These are phyloP conservation scores for Xiphophorus hellerii DNA, from an alignment of 2,113 vertebrate genomes.

Conservation along the genomic window DNA sequence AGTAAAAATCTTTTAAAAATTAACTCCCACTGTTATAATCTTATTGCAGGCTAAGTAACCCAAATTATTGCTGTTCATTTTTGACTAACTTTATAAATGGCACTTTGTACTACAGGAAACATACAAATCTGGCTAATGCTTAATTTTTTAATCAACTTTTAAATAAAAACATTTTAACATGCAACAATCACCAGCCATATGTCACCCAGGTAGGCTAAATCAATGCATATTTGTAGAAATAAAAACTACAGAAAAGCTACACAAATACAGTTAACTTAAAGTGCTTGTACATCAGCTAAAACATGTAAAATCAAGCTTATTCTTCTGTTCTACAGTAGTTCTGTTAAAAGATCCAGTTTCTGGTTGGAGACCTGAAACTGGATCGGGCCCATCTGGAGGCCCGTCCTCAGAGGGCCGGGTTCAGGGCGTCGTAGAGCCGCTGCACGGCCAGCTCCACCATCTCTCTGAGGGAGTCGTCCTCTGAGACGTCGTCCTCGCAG, in stretches of 20 bases:
- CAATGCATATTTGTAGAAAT: conserved; percentile 39
- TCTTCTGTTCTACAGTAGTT: neutral
- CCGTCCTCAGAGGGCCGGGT: conserved; percentile 80
- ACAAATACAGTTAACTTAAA: conserved; percentile 28
- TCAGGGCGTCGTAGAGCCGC: conserved; percentile 90
- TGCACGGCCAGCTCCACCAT: conserved; percentile 92
- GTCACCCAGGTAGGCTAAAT: conserved; percentile 24
- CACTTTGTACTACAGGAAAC: too few relatives aligned
- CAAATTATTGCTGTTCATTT: too few relatives aligned
- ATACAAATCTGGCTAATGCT: too few relatives aligned
- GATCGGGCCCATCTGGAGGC: too few relatives aligned
- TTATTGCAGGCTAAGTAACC: too few relatives aligned
- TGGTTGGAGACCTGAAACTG: neutral
- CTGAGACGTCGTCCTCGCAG: conserved; percentile 75
- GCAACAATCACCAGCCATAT: conserved; percentile 17
- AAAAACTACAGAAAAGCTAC: conserved; percentile 14
- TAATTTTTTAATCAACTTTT: too few relatives aligned
- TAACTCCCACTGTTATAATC: too few relatives aligned
- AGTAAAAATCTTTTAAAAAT: too few relatives aligned
- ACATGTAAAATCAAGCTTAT: conserved; percentile 20
- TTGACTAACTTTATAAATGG: too few relatives aligned
- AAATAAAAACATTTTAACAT: neutral
- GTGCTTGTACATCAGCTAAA: conserved; percentile 26
- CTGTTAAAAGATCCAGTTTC: neutral
- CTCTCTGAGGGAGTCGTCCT: conserved; percentile 91